Evolutionary conservation across 2,888 invertebrate genomes (phyloP).

Genomic region (Syrista parreyssii): DNA sequence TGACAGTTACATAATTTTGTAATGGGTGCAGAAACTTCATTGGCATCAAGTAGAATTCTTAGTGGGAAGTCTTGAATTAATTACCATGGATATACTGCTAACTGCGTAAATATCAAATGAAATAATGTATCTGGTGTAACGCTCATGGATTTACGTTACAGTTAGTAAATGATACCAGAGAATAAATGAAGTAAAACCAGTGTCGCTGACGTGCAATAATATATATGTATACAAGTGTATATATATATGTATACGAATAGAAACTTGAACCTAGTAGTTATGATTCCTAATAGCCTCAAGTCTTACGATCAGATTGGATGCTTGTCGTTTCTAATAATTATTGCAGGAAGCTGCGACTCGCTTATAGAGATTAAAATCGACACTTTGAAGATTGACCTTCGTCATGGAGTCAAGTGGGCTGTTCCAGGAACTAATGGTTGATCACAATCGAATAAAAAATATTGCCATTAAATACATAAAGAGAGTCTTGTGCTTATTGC

Average conservation of each 20-base stretch:
- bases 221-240: background rate
- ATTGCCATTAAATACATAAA: background rate
- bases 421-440: background rate
- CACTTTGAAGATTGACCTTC: background rate
- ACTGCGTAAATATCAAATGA: background rate
- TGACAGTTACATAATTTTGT: too few relatives aligned
- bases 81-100: background rate
- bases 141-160: background rate
- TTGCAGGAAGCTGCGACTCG: background rate
- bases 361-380: background rate
- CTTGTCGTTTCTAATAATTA: background rate
- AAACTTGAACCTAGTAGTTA: background rate
- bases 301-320: background rate
- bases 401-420: background rate
- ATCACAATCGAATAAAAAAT: background rate
- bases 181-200: background rate
- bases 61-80: background rate
- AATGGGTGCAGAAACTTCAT: background rate
- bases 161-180: background rate
- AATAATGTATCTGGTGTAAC: background rate
- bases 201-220: background rate
- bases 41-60: background rate
- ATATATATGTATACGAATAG: background rate
- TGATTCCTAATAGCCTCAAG: background rate
- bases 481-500: background rate